Evolutionary conservation across 2,113 vertebrate species (phyloP), one percentile per base, ranked within the genome.

Genomic region (Candoia aspera): DNA sequence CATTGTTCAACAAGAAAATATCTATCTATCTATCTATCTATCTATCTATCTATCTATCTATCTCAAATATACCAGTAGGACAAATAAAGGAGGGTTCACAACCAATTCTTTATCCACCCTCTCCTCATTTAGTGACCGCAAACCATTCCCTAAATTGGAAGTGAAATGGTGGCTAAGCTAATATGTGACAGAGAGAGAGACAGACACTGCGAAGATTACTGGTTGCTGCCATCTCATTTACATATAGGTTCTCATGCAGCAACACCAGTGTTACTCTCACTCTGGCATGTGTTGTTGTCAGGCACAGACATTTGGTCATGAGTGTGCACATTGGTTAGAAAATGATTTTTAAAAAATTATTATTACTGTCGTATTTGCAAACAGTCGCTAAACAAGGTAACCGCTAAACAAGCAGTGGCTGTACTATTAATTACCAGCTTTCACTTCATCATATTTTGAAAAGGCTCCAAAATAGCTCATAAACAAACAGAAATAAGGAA

Each of bases 41-140:
- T 6, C 29, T 33, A 0, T 33, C 64, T 15, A 0, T 68, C 5
- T 13, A 0, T 33, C 6, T n/a, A 12, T 17, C 24, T 26, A 26
- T 29, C n/a, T 17, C 68, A 86, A 10, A 26, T 23, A 87, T 4
- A 8, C 33, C 57, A 54, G 5, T 29, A 86, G 11, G 60, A 42
- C 29, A 62, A 85, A 9, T 84, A 59, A 49, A 17, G 73, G 2
- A 55, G 4, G 33, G 15, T 42, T 83, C 33, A 46, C 15, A 84
- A n/a, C 54, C 8, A 58, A 58, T 42, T 33, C 64, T 68, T 68
- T 68, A n/a, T 33, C 6, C 6, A 49, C 37, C 6, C 15, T 79
- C 68, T 79, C 68, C 15, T 68, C 13, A 17, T 58, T 58, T 58
- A 19, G 57, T 19, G 0, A 15, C 19, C 4, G 4, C 57, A 58